Conservation (phyloP, 2,113 vertebrate genomes). For the Thomomys bottae region DNA sequence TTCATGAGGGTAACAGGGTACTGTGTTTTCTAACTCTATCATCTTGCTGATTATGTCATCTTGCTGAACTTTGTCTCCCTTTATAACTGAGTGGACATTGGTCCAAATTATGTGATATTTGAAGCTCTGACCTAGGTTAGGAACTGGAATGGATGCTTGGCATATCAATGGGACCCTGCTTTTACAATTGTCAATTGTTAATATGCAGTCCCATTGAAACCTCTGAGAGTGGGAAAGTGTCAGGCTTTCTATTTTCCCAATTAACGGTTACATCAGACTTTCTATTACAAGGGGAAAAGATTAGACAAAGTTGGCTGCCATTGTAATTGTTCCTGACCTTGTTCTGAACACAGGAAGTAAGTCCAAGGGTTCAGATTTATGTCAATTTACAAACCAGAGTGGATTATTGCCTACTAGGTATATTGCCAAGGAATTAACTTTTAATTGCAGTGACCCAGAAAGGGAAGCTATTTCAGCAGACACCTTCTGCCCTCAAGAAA, state of each 20-base stretch:
- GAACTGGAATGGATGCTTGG: neutral
- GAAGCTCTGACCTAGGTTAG: neutral
- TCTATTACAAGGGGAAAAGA: conserved; percentile 62
- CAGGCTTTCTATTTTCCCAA: conserved; percentile 62
- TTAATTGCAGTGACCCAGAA: conserved; percentile 76
- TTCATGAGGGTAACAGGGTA: neutral
- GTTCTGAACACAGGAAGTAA: conserved; percentile 72
- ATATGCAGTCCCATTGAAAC: neutral
- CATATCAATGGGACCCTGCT: neutral
- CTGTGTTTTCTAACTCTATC: neutral
- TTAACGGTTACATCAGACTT: conserved; percentile 60
- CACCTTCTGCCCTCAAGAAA: conserved; percentile 61
- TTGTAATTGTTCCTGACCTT: conserved; percentile 73
- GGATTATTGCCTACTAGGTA: conserved; percentile 67
- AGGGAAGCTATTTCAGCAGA: conserved; percentile 58
- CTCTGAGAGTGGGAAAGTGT: conserved; percentile 2
- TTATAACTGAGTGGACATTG: neutral
- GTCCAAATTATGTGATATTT: neutral
- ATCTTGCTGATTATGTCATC: neutral
- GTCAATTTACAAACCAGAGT: conserved; percentile 69
- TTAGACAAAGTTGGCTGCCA: conserved; percentile 75
- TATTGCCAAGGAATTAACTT: conserved; percentile 70
- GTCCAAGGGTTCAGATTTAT: conserved; percentile 77
- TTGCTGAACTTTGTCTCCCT: neutral
- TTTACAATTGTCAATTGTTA: neutral